Conservation (phyloP, 2,888 invertebrate genomes). For the Molanna angustata region DNA sequence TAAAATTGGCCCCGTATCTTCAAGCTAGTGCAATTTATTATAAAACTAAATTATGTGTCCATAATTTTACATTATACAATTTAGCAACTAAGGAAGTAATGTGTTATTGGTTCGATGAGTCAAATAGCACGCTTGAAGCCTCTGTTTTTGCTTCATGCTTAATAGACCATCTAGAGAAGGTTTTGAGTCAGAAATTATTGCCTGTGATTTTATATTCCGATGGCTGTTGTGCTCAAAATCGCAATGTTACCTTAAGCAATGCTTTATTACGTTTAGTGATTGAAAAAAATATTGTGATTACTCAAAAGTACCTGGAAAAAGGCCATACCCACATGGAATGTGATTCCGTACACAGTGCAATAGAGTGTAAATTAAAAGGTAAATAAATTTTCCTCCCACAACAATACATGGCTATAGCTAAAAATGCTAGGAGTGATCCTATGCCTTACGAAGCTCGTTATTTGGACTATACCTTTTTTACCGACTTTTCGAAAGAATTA, state of each 20-base stretch:
- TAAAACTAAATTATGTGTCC: constrained; percentile 6
- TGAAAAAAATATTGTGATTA: neutral
- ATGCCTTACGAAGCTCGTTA: neutral
- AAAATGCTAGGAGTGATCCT: neutral
- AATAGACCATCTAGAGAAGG: neutral
- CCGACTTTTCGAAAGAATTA: neutral
- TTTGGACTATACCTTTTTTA: constrained; percentile 4
- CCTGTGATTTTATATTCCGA: constrained; percentile 2
- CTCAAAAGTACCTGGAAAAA: constrained; percentile 1
- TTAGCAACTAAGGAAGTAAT: neutral
- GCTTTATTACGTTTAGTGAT: neutral
- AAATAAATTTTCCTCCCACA: neutral
- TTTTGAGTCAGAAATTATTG: neutral
- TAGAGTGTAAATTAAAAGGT: constrained; percentile 1
- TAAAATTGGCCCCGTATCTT: neutral
- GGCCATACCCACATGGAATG: constrained; percentile 3
- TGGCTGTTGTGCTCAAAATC: constrained; percentile 5
- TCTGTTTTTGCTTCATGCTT: constrained; percentile 2
- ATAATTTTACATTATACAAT: constrained; percentile 4
- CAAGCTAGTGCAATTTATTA: constrained; percentile 5
- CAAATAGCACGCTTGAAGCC: neutral
- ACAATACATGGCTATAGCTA: neutral
- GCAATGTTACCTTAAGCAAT: neutral
- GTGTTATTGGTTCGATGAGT: constrained; percentile 7
- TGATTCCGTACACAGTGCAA: constrained; percentile 3